Base-by-base conservation (phyloP, 2,113 vertebrate genomes). In the Telmatochromis sp. region DNA sequence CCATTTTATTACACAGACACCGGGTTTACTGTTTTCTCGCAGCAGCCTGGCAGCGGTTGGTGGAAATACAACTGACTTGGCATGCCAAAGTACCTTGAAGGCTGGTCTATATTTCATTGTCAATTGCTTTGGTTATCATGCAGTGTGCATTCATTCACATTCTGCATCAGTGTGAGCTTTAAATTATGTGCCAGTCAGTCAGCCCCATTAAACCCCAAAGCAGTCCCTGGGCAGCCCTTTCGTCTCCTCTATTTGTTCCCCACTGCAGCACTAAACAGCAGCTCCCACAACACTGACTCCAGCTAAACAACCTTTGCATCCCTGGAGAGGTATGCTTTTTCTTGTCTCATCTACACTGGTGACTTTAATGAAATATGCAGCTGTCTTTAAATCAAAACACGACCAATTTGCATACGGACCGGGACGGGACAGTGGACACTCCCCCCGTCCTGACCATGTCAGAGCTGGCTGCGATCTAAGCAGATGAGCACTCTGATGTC, bases 331-430 rank as follows among this genome's bases (percentile, higher is more conserved):
- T 78, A 86, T 84, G 57, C 42, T 90, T 89, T 83, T 90, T 85
- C 75, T 83, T 86, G 11, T 71, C 37, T 75, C 75, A 89, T 90
- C 79, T 87, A 89, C 80, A 35, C 23, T 33, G 78, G 71, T 83
- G 91, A 94, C 87, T 94, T 94, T 91, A 96, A 95, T 94, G 91
- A 95, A 85, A 93, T 93, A 91, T 87, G 90, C 92, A 93, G 91
- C 90, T 86, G 86, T 93, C 93, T 96, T 95, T 96, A 96, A 97
- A 96, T 96, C 93, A 96, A 96, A 94, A 95, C 91, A 91, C 94
- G 89, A 86, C 87, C 78, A 87, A 96, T 97, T 95, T 96, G 90
- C 85, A 92, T 65, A 87, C n/a, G 2, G 82, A 93, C 68, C 6
- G 50, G 82, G 60, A 83, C 89, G 53, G 21, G 9, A 92, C 31